Base-by-base conservation (phyloP, 2,888 invertebrate genomes). In the Dichetophora obliterata region DNA sequence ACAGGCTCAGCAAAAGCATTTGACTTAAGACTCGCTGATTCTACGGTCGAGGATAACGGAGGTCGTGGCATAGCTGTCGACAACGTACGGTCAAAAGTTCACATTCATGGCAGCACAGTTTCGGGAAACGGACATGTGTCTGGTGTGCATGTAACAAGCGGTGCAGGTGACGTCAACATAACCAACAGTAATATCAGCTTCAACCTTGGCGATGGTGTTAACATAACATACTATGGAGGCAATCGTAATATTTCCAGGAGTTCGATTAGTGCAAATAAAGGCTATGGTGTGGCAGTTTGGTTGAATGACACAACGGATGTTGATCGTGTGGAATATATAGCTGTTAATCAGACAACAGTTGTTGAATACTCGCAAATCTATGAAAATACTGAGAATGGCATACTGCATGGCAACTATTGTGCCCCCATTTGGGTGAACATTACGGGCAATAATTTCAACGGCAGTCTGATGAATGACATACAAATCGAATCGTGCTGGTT, bases 21-120 rank as follows among this genome's bases (percentile, higher is more conserved):
- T 87, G 98, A 98, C 88, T 90, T 98, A 75, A 96, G 96, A 84
- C 92, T 99, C 22, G 94, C 95, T 0, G 94, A 96, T 84, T 95
- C 96, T 1, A 92, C 93, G 50, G 93, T 99, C 77, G 93, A 94
- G 2, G 94, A 95, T 87, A 99, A 99, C 90, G 94, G 94, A 82
- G 98, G 98, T 0, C 93, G 98, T 86, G 99, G 99, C n/a, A 92
- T 99, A 71, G 95, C 93, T n/a, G 93, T 96, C 16, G 96, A 98
- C 88, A 96, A 97, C 87, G 91, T 98, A 75, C 92, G 98, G 85
- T 96, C 96, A 19, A 95, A 95, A 86, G 89, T 98, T n/a, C 94
- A 96, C 87, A 91, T 98, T 69, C 94, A 96, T 84, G 92, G 94
- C 54, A 94, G 95, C 14, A 93, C 94, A 0, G 92, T 98, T 70